phyloP scores from a whole-genome alignment of 2,113 vertebrate genomes.

The Enhydra lutris region DNA sequence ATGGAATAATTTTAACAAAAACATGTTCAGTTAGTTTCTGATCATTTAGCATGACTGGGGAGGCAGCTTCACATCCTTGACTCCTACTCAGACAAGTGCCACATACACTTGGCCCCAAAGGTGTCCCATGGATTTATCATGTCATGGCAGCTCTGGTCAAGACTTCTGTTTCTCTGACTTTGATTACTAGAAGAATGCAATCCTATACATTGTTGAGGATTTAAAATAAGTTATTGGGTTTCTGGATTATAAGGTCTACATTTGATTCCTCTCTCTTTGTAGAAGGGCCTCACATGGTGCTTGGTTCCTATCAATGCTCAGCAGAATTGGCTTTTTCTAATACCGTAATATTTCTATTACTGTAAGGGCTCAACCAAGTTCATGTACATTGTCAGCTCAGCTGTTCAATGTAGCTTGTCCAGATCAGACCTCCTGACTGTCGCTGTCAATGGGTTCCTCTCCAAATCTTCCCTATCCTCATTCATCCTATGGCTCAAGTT shows the following conservation, averaged over 20 bases:
- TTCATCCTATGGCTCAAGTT: background rate
- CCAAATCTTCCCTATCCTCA: background rate
- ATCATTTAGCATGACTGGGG: background rate
- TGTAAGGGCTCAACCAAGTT: background rate
- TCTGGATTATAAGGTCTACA: background rate
- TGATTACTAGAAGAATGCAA: too few relatives aligned
- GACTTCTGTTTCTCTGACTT: background rate
- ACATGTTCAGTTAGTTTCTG: background rate
- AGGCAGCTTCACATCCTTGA: background rate
- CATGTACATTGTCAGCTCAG: background rate
- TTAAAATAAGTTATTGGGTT: background rate
- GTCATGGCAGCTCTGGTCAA: background rate
- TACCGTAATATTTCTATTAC: background rate
- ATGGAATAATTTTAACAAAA: conserved; percentile 27
- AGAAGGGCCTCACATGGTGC: background rate
- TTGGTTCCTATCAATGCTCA: background rate
- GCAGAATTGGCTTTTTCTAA: background rate
- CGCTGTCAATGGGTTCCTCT: background rate
- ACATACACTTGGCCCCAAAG: background rate
- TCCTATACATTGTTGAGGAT: background rate
- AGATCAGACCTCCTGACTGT: background rate
- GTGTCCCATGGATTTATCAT: background rate
- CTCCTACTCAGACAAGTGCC: background rate
- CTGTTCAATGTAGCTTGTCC: background rate
- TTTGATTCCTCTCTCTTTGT: background rate